phyloP scores from a whole-genome alignment of 2,797 vertebrate species.

The Trachops cirrhosus region DNA sequence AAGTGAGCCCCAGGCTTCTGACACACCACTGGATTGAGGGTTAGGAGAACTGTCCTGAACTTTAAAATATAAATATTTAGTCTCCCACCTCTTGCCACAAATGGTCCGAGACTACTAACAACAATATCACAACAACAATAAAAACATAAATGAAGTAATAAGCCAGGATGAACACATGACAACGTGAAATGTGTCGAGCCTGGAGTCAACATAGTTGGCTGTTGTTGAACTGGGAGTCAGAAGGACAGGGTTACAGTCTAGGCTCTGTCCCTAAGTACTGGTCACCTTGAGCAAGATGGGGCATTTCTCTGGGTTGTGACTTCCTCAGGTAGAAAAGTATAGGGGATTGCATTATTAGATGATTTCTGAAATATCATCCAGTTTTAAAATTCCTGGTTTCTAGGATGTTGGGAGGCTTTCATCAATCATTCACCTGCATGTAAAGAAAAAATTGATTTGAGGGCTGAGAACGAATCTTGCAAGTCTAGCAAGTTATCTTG shows the following conservation, averaged over 20 bases:
- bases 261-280: not conserved
- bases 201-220: not conserved
- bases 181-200: not conserved
- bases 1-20: not conserved
- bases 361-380: not conserved
- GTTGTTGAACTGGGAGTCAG: not conserved
- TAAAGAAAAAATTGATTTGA: not conserved
- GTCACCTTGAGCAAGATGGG: not conserved
- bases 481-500: not conserved
- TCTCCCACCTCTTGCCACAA: not conserved
- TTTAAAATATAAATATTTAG: not conserved
- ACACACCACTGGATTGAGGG: fast-evolving
- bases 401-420: not conserved
- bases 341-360: not conserved
- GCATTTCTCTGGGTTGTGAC: not conserved
- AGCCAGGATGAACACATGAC: not conserved
- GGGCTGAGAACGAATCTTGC: not conserved
- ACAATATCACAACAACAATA: not conserved
- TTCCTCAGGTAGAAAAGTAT: not conserved
- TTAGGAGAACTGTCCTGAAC: not conserved
- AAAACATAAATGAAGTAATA: not conserved
- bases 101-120: not conserved
- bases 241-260: not conserved
- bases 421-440: not conserved
- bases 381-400: not conserved